Base-by-base conservation (phyloP, 2,888 invertebrate genomes). In the Ectropis crepuscularia region DNA sequence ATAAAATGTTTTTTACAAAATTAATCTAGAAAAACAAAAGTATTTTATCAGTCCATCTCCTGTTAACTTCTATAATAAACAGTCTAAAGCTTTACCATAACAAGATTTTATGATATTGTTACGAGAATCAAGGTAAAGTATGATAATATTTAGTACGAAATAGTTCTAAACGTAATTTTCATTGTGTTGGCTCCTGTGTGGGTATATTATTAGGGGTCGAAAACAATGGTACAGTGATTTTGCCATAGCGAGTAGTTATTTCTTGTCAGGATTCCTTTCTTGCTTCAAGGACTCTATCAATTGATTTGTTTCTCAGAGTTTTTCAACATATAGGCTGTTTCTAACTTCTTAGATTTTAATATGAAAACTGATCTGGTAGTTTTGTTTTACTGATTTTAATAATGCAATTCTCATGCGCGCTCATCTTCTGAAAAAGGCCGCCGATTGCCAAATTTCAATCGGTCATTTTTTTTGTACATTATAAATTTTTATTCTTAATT, bases 31-130 rank as follows among this genome's bases (percentile, higher is more conserved):
- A 10, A 41, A 11, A 28, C 16, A 51, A 10, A 9, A 51, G 9
- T 28, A 64, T 87, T 83, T 88, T 91, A 91, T 92, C 92, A 86
- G 82, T 69, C 66, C 79, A 84, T 83, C 85, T 77, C 86, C 91
- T 90, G 90, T 87, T 75, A 78, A 72, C 74, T 78, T 75, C 74
- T 16, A 39, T 8, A n/a, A 37, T 36, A 10, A 28, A 43, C 10
- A 37, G 38, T 47, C 41, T 39, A 10, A 37, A 45, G 58, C 58
- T 45, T 38, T 54, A 10, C 28, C 63, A 12, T 7, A 49, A 43
- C 38, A 11, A 53, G 11, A 38, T 47, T 46, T 2, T 5, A 28
- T 0, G 7, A 45, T 28, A 8, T 8, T 10, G 6, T n/a, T 6
- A 38, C 5, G 5, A 11, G 12, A 6, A 12, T 51, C 4, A 11